Percentiles rank a stretch among this genome's conserved stretches.
Conservation (phyloP, 2,113 vertebrate species). For the Formicarius rufipectus region DNA sequence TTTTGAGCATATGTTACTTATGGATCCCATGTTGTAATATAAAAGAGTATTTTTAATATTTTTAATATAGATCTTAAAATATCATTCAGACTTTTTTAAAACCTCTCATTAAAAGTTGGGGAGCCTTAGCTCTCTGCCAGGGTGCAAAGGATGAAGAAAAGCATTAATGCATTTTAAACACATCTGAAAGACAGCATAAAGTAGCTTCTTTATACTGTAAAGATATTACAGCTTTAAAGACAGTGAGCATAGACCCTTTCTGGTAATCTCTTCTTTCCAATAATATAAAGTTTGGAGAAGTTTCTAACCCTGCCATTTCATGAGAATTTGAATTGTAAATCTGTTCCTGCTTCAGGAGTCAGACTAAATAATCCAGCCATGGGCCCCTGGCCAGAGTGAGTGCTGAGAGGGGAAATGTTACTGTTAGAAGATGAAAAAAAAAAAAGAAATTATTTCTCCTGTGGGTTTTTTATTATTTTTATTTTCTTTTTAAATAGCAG, state of each 20-base stretch:
- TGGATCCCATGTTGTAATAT: background rate
- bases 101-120: background rate
- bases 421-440: background rate
- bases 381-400: background rate
- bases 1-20: background rate
- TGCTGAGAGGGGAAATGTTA: slow-evolving; percentile 18
- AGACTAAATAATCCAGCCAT: background rate
- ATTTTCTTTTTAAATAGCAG: slow-evolving; percentile 26
- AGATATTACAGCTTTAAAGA: background rate
- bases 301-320: background rate
- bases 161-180: background rate
- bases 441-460: background rate
- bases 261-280: slow-evolving; percentile 9
- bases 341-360: slow-evolving; percentile 25
- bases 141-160: background rate
- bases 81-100: background rate
- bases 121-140: background rate
- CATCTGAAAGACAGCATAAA: background rate
- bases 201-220: background rate
- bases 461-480: background rate
- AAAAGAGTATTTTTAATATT: background rate
- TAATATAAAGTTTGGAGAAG: slow-evolving; percentile 38
- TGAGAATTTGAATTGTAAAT: slow-evolving; percentile 53
- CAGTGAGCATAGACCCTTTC: background rate
- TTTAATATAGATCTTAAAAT: background rate